Evolutionary conservation across 2,797 vertebrate species (phyloP).

Genomic region (Etheostoma nigrum): DNA sequence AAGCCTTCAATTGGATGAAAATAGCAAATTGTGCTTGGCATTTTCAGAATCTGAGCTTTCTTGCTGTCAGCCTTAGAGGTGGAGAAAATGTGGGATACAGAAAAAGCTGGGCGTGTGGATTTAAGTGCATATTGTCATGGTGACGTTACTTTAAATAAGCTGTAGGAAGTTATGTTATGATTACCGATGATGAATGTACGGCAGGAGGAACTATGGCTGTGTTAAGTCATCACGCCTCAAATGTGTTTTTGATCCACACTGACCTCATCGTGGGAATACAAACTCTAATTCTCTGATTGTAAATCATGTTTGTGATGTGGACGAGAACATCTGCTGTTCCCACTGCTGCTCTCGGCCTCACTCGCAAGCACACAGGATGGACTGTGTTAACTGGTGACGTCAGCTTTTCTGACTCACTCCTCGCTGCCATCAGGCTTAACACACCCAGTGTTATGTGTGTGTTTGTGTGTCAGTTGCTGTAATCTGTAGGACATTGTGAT

Average conservation of each 20-base stretch:
- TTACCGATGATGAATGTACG: constrained; percentile 46
- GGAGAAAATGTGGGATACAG: background rate
- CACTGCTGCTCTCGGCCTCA: constrained; percentile 61
- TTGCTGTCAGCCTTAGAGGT: background rate
- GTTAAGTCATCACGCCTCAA: constrained; percentile 50
- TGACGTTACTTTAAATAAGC: constrained; percentile 49
- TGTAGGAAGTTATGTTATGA: constrained; percentile 47
- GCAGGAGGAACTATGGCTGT: constrained; percentile 35
- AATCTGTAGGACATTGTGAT: constrained; percentile 54
- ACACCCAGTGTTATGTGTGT: constrained; percentile 63
- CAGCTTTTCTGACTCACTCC: constrained; percentile 83
- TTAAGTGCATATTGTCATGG: constrained; percentile 32
- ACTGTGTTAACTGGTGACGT: constrained; percentile 80
- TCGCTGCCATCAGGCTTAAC: constrained; percentile 74
- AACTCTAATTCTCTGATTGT: constrained; percentile 68
- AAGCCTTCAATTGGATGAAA: constrained; percentile 26
- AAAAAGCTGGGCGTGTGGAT: constrained; percentile 14
- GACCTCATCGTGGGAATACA: constrained; percentile 78
- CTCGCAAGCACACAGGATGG: constrained; percentile 65
- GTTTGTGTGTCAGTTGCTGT: constrained; percentile 40
- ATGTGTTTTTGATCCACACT: constrained; percentile 75
- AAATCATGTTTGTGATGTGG: constrained; percentile 74
- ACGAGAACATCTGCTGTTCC: constrained; percentile 82
- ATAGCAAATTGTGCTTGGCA: constrained; percentile 24
- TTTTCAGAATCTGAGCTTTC: constrained; percentile 24